phyloP scores from a whole-genome alignment of 2,797 vertebrate genomes.

The Atherinosoma microstoma region DNA sequence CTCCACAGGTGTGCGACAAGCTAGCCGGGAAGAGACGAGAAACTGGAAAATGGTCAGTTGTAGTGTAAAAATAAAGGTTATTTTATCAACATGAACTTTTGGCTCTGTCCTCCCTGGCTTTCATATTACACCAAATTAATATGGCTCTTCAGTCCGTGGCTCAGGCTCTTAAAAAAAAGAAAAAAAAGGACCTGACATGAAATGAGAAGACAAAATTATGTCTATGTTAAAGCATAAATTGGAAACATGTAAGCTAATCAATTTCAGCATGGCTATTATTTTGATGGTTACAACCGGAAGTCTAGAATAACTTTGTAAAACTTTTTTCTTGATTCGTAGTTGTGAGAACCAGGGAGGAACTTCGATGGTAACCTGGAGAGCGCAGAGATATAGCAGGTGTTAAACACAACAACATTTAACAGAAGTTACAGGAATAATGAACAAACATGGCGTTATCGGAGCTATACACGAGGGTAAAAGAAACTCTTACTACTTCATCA shows the following conservation, averaged over 20 bases:
- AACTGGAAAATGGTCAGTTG: accelerated
- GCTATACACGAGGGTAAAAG: slow-evolving; percentile 85
- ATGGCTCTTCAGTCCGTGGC: not conserved
- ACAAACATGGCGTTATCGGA: slow-evolving; percentile 82
- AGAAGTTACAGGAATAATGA: slow-evolving; percentile 45
- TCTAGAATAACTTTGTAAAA: accelerated
- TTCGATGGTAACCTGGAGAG: slow-evolving; percentile 45
- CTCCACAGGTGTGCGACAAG: slow-evolving; percentile 65
- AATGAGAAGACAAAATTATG: no score
- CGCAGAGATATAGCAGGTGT: slow-evolving; percentile 28
- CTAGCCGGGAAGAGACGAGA: slow-evolving; percentile 3
- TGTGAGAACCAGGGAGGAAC: slow-evolving; percentile 21
- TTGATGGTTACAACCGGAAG: slow-evolving; percentile 35
- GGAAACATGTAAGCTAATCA: no score
- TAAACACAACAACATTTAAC: slow-evolving; percentile 7
- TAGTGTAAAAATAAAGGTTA: slow-evolving; percentile 56
- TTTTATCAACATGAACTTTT: not conserved
- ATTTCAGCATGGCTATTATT: slow-evolving; percentile 30
- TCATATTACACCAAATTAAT: not conserved
- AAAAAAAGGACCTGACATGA: not conserved
- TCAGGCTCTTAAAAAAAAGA: not conserved
- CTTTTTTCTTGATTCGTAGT: slow-evolving; percentile 14
- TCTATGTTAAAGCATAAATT: no score
- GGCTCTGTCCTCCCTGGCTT: not conserved
- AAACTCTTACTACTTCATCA: not conserved